These are phyloP conservation scores for Piaya cayana DNA, from an alignment of 2,113 vertebrate genomes.

Conservation along the genomic window DNA sequence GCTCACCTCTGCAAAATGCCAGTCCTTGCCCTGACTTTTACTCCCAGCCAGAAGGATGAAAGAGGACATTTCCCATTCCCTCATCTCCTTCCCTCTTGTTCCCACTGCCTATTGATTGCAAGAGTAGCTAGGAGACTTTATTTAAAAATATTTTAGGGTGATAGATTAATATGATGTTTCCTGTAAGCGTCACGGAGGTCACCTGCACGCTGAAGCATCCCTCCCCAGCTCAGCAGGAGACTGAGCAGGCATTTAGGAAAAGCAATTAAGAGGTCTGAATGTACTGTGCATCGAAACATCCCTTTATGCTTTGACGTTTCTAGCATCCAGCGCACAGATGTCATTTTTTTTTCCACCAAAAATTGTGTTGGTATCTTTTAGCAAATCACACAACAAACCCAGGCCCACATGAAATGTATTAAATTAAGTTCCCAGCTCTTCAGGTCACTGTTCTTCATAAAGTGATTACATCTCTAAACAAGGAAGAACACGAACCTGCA, in stretches of 20 bases:
- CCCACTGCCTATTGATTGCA: neutral
- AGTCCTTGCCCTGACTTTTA: neutral
- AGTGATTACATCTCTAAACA: constrained; percentile 11
- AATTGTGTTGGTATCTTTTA: neutral
- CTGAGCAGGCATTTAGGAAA: neutral
- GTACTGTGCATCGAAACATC: neutral
- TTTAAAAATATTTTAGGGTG: neutral
- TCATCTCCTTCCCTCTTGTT: neutral
- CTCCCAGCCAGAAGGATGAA: neutral
- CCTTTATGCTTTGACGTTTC: neutral
- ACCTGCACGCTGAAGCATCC: neutral
- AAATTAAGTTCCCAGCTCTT: neutral
- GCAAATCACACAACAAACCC: constrained; percentile 16
- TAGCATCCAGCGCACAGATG: neutral
- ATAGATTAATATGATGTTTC: neutral
- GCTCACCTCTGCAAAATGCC: neutral
- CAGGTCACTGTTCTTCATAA: neutral
- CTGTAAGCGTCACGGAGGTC: neutral
- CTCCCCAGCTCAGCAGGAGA: neutral
- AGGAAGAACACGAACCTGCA: constrained; percentile 2
- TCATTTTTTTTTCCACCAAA: neutral
- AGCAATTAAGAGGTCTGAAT: neutral
- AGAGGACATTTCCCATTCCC: neutral
- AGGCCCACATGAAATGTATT: neutral
- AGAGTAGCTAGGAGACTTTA: neutral